Conservation (phyloP, 2,888 invertebrate genomes). For the Cristatella mucedo region DNA sequence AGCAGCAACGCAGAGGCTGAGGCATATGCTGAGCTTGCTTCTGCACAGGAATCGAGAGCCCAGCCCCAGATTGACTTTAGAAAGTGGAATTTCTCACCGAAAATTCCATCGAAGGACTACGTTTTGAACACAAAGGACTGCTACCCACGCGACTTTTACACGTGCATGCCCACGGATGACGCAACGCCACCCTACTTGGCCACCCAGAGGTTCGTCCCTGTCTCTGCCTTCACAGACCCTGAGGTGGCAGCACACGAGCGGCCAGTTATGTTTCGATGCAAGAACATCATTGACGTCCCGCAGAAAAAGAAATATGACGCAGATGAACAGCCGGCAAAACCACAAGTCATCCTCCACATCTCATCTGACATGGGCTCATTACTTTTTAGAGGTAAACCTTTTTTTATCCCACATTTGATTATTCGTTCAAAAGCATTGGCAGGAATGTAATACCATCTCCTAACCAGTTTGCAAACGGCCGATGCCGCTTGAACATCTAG, state of each 20-base stretch:
- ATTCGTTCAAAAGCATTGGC: no score
- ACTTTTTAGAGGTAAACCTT: slow-evolving; percentile 11
- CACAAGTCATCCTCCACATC: slow-evolving; percentile 19
- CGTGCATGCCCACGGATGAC: background rate
- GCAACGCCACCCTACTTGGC: slow-evolving; percentile 12
- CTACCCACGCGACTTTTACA: slow-evolving; percentile 13
- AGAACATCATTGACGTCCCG: slow-evolving; percentile 27
- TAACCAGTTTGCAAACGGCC: no score
- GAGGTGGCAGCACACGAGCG: slow-evolving; percentile 16
- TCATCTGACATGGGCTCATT: slow-evolving; percentile 10
- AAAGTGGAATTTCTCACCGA: slow-evolving; percentile 7
- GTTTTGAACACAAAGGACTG: background rate
- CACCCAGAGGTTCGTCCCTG: slow-evolving; percentile 22
- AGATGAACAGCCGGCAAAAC: slow-evolving; percentile 19
- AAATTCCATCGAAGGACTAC: slow-evolving; percentile 1
- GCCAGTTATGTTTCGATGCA: slow-evolving; percentile 27
- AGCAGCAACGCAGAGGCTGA: no score
- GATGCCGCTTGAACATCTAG: no score
- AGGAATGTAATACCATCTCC: no score
- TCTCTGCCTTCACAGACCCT: slow-evolving; percentile 15
- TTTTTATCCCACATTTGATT: no score
- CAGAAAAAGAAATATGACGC: slow-evolving; percentile 23
- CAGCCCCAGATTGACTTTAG: no score
- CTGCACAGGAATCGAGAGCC: no score
- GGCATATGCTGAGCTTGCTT: no score